Conservation (phyloP, 2,797 vertebrate genomes). For the Muraenolepis orangiensis region DNA sequence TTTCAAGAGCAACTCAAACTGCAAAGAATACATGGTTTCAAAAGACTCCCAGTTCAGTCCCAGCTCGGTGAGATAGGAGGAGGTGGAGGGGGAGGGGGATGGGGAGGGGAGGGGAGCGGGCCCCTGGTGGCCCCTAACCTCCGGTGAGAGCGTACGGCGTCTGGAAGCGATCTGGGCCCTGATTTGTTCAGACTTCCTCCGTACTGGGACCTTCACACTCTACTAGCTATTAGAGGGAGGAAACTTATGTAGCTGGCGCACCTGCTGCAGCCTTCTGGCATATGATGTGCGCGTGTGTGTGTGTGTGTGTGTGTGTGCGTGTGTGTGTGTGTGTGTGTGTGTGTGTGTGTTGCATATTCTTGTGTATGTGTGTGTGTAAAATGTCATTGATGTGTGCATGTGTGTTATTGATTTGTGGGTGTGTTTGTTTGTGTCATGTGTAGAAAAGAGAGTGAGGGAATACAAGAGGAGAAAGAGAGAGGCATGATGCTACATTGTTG, state of each 20-base stretch:
- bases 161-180: slow-evolving; percentile 43
- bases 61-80: background rate
- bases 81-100: background rate
- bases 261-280: slow-evolving; percentile 8
- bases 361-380: too few relatives aligned
- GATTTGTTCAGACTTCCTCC: slow-evolving; percentile 36
- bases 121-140: slow-evolving; percentile 2
- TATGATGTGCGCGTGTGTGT: too few relatives aligned
- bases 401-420: too few relatives aligned
- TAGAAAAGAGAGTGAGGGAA: too few relatives aligned
- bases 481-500: too few relatives aligned
- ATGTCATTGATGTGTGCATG: too few relatives aligned
- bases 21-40: background rate
- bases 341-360: too few relatives aligned
- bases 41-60: too few relatives aligned
- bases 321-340: too few relatives aligned
- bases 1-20: background rate
- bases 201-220: slow-evolving; percentile 22
- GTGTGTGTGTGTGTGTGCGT: too few relatives aligned
- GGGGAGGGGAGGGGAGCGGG: background rate
- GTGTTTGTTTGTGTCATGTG: too few relatives aligned
- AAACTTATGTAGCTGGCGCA: slow-evolving; percentile 4
- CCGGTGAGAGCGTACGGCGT: slow-evolving; percentile 24
- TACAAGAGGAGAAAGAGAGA: too few relatives aligned
- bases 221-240: slow-evolving; percentile 11